phyloP scores from a whole-genome alignment of 2,888 invertebrate genomes.

The Trypoxylon attenuatum region DNA sequence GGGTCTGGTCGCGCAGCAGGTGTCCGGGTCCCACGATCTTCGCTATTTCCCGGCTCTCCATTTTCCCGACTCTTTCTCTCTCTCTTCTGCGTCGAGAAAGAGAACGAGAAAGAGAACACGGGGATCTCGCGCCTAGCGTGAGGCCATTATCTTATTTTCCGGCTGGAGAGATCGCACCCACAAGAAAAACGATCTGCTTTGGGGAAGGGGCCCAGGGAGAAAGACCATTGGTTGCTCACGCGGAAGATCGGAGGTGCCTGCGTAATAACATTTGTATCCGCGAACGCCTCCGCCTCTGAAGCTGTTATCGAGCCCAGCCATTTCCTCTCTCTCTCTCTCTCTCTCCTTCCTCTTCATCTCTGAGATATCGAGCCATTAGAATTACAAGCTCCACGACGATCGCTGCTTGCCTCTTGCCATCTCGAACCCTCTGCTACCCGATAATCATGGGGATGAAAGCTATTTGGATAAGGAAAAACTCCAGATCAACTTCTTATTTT shows the following conservation, averaged over 20 bases:
- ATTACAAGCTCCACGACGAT: slow-evolving; percentile 7
- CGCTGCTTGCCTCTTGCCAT: too few species aligned
- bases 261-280: slow-evolving; percentile 58
- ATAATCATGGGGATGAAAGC: too few species aligned
- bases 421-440: too few species aligned
- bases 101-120: slow-evolving; percentile 23
- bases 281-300: slow-evolving; percentile 27
- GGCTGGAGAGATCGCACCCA: slow-evolving; percentile 70
- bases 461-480: too few species aligned
- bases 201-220: slow-evolving; percentile 22
- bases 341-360: neutral
- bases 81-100: slow-evolving; percentile 14
- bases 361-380: slow-evolving; percentile 12
- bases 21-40: slow-evolving; percentile 68
- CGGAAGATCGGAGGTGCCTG: slow-evolving; percentile 54
- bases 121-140: slow-evolving; percentile 62
- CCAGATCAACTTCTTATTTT: too few species aligned
- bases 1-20: slow-evolving; percentile 53
- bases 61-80: slow-evolving; percentile 55
- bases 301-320: slow-evolving; percentile 24
- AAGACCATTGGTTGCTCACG: slow-evolving; percentile 46
- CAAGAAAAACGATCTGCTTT: slow-evolving; percentile 68
- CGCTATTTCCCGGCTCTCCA: slow-evolving; percentile 57
- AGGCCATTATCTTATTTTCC: slow-evolving; percentile 74
- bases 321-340: slow-evolving; percentile 21